Evolutionary conservation across 2,888 invertebrate species (phyloP).

Genomic region (Torymus texanus): DNA sequence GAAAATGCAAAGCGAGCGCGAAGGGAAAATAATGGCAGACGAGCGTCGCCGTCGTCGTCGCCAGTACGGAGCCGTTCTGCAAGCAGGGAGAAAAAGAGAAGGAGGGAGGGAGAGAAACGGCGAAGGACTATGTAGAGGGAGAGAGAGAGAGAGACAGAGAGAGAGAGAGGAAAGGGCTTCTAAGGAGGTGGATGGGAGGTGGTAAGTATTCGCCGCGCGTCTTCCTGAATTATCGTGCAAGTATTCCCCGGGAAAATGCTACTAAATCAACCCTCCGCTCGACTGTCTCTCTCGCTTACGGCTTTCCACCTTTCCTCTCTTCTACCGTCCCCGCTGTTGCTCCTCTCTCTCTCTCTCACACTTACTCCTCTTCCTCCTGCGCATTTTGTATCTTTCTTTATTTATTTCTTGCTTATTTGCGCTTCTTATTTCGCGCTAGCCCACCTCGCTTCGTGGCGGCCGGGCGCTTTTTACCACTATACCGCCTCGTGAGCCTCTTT

Average conservation of each 20-base stretch:
- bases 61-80: conserved; percentile 39
- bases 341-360: not conserved
- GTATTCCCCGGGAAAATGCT: conserved; percentile 70
- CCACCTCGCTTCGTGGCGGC: conserved; percentile 41
- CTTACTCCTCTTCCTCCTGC: conserved; percentile 29
- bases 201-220: conserved; percentile 70
- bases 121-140: not conserved
- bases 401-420: conserved; percentile 53
- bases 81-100: conserved; percentile 4
- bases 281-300: conserved; percentile 58
- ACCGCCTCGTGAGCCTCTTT: not conserved
- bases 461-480: conserved; percentile 31
- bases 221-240: conserved; percentile 70
- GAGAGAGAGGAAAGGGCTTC: conserved; percentile 44
- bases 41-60: conserved; percentile 28
- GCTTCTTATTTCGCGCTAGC: conserved; percentile 43
- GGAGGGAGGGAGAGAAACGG: conserved; percentile 33
- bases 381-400: conserved; percentile 46
- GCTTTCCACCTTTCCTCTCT: conserved; percentile 46
- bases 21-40: conserved; percentile 62
- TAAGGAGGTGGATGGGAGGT: conserved; percentile 59
- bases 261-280: conserved; percentile 68
- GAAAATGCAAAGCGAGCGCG: conserved; percentile 62
- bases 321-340: conserved; percentile 1
- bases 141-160: conserved; percentile 28